These are phyloP conservation scores for Malachius bipustulatus DNA, from an alignment of 2,888 invertebrate genomes.

Conservation along the genomic window DNA sequence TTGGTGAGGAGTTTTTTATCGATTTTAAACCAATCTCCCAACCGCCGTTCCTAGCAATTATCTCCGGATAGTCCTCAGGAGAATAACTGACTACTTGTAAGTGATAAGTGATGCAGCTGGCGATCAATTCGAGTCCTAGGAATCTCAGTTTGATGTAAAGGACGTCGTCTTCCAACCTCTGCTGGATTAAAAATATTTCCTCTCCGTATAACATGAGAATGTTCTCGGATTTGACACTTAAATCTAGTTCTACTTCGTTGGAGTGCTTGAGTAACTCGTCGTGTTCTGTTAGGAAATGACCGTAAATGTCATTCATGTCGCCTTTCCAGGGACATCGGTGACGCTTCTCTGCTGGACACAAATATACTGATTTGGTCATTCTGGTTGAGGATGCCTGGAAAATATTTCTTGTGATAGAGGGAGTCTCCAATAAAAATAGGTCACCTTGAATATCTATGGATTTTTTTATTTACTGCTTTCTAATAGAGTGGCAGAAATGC, in stretches of 20 bases:
- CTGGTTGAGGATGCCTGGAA: no score
- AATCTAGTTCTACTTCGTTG: slow-evolving; percentile 21
- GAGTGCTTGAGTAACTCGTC: slow-evolving; percentile 23
- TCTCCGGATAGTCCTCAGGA: neutral
- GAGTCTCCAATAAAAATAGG: no score
- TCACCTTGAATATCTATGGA: no score
- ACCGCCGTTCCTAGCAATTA: slow-evolving; percentile 5
- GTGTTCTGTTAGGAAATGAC: slow-evolving; percentile 27
- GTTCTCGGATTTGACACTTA: slow-evolving; percentile 23
- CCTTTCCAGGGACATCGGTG: slow-evolving; percentile 28
- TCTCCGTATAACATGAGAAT: slow-evolving; percentile 22
- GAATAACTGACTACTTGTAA: slow-evolving; percentile 13
- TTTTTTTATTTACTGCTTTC: no score
- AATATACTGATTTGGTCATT: no score
- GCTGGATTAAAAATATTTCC: slow-evolving; percentile 27
- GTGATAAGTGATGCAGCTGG: slow-evolving; percentile 22
- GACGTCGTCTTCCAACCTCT: slow-evolving; percentile 13
- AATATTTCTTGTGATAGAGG: no score
- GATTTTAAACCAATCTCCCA: slow-evolving; percentile 14
- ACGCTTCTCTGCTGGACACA: slow-evolving; percentile 26
- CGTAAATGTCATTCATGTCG: slow-evolving; percentile 23
- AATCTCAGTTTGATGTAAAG: slow-evolving; percentile 24
- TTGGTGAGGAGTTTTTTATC: slow-evolving; percentile 10
- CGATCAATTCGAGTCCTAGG: slow-evolving; percentile 22
- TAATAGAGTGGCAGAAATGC: no score